These are phyloP conservation scores for Cosmorhoe ocellata DNA, from an alignment of 2,888 invertebrate genomes.

Conservation along the genomic window DNA sequence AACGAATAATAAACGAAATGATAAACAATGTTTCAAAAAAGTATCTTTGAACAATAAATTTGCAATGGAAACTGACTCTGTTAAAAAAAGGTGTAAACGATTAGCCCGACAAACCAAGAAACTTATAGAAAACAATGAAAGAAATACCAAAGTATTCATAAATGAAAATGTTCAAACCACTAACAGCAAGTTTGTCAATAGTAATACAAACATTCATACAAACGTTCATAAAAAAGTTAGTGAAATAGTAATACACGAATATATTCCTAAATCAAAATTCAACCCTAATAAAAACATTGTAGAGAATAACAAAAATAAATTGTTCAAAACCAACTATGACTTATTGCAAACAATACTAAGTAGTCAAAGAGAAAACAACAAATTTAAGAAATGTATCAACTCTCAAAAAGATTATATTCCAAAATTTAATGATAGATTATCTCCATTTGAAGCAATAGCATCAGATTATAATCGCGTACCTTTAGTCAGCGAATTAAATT, in stretches of 20 bases:
- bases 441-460: background rate
- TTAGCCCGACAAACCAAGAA: conserved; percentile 34
- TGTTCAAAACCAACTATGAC: conserved; percentile 54
- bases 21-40: conserved; percentile 14
- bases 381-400: background rate
- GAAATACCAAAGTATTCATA: conserved; percentile 23
- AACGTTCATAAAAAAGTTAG: conserved; percentile 33
- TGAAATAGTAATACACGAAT: conserved; percentile 38
- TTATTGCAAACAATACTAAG: conserved; percentile 54
- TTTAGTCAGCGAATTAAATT: background rate
- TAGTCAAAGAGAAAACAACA: conserved; percentile 34
- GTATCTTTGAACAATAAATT: conserved; percentile 34
- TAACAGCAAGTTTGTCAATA: conserved; percentile 25
- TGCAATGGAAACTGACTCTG: conserved; percentile 35
- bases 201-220: conserved; percentile 35
- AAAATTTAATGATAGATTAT: background rate
- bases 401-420: background rate
- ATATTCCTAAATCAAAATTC: conserved; percentile 21
- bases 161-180: conserved; percentile 36
- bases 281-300: background rate
- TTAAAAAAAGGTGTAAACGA: conserved; percentile 39
- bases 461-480: background rate
- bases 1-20: conserved; percentile 2
- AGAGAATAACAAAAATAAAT: conserved; percentile 21
- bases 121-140: conserved; percentile 27